Percentiles rank a stretch among this genome's conserved stretches.
phyloP scores from a whole-genome alignment of 2,113 vertebrate genomes.

The Lepidiolamprologus cunningtoni region DNA sequence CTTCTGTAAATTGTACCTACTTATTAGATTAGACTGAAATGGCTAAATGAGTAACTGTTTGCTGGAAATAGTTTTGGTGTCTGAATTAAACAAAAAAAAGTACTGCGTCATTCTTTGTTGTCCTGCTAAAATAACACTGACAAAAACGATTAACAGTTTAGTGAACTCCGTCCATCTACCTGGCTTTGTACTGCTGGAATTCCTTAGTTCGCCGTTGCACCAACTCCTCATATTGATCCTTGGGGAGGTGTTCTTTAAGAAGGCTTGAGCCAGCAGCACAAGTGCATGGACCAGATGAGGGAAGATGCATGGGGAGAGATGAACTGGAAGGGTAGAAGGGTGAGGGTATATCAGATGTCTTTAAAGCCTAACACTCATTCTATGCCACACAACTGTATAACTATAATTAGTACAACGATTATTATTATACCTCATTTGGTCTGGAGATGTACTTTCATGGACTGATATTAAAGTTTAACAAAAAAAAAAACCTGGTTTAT shows the following conservation, averaged over 20 bases:
- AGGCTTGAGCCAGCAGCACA: not conserved
- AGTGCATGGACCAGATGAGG: not conserved
- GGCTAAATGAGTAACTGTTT: not conserved
- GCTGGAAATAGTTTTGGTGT: not conserved
- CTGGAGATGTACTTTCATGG: not conserved
- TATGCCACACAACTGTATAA: not conserved
- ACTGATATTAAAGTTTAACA: not conserved
- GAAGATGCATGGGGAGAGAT: not conserved
- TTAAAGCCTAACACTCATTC: not conserved
- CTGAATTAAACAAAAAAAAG: not conserved
- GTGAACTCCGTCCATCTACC: not conserved
- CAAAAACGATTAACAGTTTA: not conserved
- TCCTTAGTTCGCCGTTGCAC: not conserved
- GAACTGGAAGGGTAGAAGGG: not conserved
- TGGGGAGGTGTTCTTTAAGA: not conserved
- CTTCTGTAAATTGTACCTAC: not conserved
- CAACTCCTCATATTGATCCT: not conserved
- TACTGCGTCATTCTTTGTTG: not conserved
- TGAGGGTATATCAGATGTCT: not conserved
- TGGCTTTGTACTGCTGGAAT: not conserved
- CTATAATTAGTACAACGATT: not conserved
- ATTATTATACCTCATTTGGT: not conserved
- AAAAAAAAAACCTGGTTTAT: not conserved
- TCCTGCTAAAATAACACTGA: not conserved
- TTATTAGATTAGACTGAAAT: not conserved